Evolutionary conservation across 2,888 invertebrate genomes (phyloP).

Genomic region (Lasioglossum calceatum): DNA sequence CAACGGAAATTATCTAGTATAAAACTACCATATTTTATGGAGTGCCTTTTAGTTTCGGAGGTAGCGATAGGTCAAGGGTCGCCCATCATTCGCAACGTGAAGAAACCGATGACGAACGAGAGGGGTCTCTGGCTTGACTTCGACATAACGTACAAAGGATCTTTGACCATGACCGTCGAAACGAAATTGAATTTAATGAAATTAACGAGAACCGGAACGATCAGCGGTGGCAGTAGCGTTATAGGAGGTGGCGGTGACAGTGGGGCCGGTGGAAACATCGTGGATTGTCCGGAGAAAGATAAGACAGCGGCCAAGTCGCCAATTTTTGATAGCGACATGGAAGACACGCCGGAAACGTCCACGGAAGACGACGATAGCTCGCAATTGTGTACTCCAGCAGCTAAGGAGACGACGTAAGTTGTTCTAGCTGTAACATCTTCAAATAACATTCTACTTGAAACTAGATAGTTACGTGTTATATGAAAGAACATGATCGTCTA

Average conservation of each 20-base stretch:
- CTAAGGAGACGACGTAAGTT: conserved; percentile 68
- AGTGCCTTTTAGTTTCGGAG: conserved; percentile 91
- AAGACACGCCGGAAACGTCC: conserved; percentile 93
- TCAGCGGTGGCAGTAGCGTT: conserved; percentile 63
- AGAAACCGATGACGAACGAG: conserved; percentile 90
- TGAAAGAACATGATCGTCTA: too few species aligned
- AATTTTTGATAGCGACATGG: conserved; percentile 91
- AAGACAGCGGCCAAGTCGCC: conserved; percentile 84
- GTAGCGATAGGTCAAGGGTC: conserved; percentile 89
- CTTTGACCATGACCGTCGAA: conserved; percentile 92
- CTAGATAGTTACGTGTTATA: too few species aligned
- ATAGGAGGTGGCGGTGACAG: conserved; percentile 61
- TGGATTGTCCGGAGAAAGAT: conserved; percentile 66
- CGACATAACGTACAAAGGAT: conserved; percentile 92
- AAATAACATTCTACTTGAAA: too few species aligned
- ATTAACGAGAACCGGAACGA: conserved; percentile 83
- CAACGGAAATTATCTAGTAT: conserved; percentile 95
- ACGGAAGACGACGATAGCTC: conserved; percentile 88
- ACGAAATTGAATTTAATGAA: conserved; percentile 95
- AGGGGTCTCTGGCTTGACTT: conserved; percentile 96
- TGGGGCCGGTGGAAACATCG: conserved; percentile 27
- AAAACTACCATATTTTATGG: conserved; percentile 95
- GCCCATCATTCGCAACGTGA: conserved; percentile 88
- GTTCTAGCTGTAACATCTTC: not conserved
- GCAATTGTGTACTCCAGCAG: conserved; percentile 63